Conservation (phyloP, 2,888 invertebrate species). For the Teleiodes luculella region DNA sequence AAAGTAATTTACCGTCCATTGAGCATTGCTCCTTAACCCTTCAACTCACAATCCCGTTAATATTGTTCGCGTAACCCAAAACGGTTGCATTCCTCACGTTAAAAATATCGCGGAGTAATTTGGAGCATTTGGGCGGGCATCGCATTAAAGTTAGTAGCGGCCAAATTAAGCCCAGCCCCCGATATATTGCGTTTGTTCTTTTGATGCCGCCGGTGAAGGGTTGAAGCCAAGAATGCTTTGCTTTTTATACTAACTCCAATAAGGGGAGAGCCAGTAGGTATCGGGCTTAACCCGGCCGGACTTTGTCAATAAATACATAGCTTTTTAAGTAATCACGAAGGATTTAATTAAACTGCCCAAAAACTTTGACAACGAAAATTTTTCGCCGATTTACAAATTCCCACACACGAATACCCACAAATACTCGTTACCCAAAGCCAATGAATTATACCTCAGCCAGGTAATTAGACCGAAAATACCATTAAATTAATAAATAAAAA, state of each 20-base stretch:
- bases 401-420: slow-evolving; percentile 55
- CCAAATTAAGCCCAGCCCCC: slow-evolving; percentile 75
- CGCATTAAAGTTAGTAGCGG: slow-evolving; percentile 70
- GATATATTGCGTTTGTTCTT: slow-evolving; percentile 79
- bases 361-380: slow-evolving; percentile 3
- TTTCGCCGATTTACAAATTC: slow-evolving; percentile 34
- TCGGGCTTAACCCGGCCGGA: slow-evolving; percentile 2
- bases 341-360: neutral
- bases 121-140: slow-evolving; percentile 69
- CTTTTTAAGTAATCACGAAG: neutral
- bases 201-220: slow-evolving; percentile 75
- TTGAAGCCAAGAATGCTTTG: slow-evolving; percentile 79
- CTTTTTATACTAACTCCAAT: slow-evolving; percentile 73
- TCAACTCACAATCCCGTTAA: slow-evolving; percentile 53
- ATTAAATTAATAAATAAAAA: slow-evolving; percentile 79
- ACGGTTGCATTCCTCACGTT: slow-evolving; percentile 72
- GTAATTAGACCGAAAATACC: slow-evolving; percentile 79
- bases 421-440: slow-evolving; percentile 61
- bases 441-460: slow-evolving; percentile 76
- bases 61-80: slow-evolving; percentile 68
- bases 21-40: slow-evolving; percentile 48
- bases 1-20: slow-evolving; percentile 29
- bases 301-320: neutral
- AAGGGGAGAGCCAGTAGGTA: slow-evolving; percentile 37
- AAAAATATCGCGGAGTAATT: slow-evolving; percentile 77